These are phyloP conservation scores for Melanostoma mellinum DNA, from an alignment of 2,888 invertebrate genomes.

Conservation along the genomic window DNA sequence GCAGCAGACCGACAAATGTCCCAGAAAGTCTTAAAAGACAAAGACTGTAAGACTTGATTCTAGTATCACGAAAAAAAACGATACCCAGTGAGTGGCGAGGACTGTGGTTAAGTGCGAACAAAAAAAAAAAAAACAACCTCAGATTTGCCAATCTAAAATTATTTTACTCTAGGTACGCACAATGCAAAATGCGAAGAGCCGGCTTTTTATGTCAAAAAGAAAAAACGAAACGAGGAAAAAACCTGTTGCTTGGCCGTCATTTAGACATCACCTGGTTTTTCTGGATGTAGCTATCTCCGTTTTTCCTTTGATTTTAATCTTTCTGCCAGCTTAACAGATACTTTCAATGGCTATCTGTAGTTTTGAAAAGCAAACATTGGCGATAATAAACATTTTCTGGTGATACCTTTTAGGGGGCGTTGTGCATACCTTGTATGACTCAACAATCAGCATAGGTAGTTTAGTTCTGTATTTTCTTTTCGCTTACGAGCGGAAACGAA, in stretches of 20 bases:
- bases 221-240: constrained; percentile 23
- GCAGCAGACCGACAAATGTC: no score
- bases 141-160: neutral
- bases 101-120: no score
- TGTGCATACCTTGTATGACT: constrained; percentile 35
- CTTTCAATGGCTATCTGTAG: neutral
- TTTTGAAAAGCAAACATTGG: no score
- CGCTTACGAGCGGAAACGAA: constrained; percentile 30
- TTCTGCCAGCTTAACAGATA: neutral
- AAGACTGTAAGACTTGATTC: no score
- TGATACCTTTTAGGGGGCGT: constrained; percentile 36
- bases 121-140: neutral
- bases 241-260: constrained; percentile 52
- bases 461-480: constrained; percentile 14
- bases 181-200: constrained; percentile 40
- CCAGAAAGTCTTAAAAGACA: no score
- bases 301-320: constrained; percentile 17
- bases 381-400: constrained; percentile 9
- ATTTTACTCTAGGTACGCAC: neutral
- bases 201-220: constrained; percentile 49
- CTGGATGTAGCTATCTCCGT: constrained; percentile 6
- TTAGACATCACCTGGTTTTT: constrained; percentile 25
- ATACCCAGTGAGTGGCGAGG: no score
- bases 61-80: no score
- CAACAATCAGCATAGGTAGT: constrained; percentile 8